Evolutionary conservation across 2,113 vertebrate genomes (phyloP), one percentile per base, ranked within the genome.

Genomic region (Muntiacus muntjak): DNA sequence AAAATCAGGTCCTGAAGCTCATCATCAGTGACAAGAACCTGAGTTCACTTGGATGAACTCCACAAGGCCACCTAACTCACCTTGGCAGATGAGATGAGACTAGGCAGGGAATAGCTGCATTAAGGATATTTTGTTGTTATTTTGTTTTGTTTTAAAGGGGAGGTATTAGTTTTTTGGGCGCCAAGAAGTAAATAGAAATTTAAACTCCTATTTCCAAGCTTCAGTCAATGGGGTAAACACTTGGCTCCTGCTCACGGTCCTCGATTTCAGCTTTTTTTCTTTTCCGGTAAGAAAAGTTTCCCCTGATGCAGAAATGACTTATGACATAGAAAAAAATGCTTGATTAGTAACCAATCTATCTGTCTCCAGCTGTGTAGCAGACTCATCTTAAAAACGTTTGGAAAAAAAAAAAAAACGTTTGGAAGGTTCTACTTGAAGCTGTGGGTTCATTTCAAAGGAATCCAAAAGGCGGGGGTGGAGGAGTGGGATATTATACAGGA

Each of bases 361-460:
- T 52, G 40, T 45, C 76, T 93, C 79, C 92, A 94, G 94, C 87
- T 94, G 76, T 85, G 60, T 40, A 78, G 10, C 58, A 91, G 52
- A 87, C 67, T 94, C 89, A 33, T 95, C 52, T 87, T 92, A 25
- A 91, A 96, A 97, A 84, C 6, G 36, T 88, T 90, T 94, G 50
- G 71, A 71, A 97, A n/a, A n/a, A n/a, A n/a, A n/a, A n/a, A n/a
- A 25, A 91, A 96, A 97, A 84, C 6, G 36, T 88, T 90, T 94
- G 50, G 71, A 71, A 97, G 76, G 64, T 26, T 96, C 76, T 95
- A 50, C 88, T 93, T 85, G 94, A 95, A 90, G 36, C 74, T 98
- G 58, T 92, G 74, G 79, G 92, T 95, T 97, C 79, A 94, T 92
- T 97, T 97, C 95, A 97, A 79, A 96, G 67, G 45, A 96, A 96